Evolutionary conservation across 2,797 vertebrate genomes (phyloP), one percentile per base, ranked within the genome.

Genomic region (Telmatherina bonti): DNA sequence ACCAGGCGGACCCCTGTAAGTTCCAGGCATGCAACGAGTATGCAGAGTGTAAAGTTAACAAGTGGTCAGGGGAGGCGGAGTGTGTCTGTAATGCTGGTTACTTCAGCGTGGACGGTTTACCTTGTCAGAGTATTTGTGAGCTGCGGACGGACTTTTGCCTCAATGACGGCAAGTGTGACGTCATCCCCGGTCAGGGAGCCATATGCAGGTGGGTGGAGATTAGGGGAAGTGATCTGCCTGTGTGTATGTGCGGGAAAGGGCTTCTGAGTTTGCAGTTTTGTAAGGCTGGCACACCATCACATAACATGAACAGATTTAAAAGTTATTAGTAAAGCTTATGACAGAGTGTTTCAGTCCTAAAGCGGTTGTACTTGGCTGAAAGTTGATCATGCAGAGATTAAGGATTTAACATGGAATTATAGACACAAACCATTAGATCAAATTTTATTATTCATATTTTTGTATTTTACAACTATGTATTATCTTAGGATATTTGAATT

Each of bases 11-110:
- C 67, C 96, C 95, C 27, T 99, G 98, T 88, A 99, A 99, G 81
- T 99, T 99, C 93, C 97, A 99, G 85, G 97, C 97, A 0, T 99
- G 98, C 83, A 99, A 97, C 0, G 96, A 98, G 69, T 98, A 96
- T 67, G 98, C 98, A 0, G 93, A 96, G 60, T 99, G 98, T 83
- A 88, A 96, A 62, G 96, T 98, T 24, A 98, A 97, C 81, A 94
- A 93, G 55, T 97, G 97, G 97, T 95, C 94, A 0, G 97, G 97
- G 26, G 97, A 99, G 78, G 96, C 96, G 0, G 96, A 98, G 90
- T 99, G 98, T 0, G 95, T 96, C 70, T 99, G 98, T 73, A 90
- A 95, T 1, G 94, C 97, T 0, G 97, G 97, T 24, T 99, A 99
- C 90, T 93, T 97, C 63, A 99, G 97, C 38, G 91, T 98, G 15